Conservation (phyloP, 2,113 vertebrate species). For the Pseudorectes ferrugineus region DNA sequence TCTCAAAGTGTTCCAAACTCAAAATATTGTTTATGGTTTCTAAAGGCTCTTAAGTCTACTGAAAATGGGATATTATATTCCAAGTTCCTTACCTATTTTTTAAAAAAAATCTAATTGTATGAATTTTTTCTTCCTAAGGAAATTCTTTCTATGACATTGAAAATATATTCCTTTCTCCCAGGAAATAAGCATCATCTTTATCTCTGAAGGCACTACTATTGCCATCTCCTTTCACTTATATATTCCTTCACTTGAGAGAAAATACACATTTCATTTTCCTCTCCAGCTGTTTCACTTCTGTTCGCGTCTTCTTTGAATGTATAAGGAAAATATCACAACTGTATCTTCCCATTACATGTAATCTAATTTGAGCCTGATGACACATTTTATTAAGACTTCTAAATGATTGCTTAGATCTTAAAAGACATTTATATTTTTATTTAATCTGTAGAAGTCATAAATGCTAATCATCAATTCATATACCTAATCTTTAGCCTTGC, state of each 20-base stretch:
- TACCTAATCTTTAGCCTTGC: neutral
- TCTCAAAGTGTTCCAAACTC: neutral
- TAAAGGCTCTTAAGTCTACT: neutral
- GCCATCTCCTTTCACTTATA: neutral
- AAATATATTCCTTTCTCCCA: neutral
- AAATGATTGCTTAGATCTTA: conserved; percentile 39
- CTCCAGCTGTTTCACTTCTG: conserved; percentile 47
- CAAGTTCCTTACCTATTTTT: neutral
- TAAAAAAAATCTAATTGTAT: neutral
- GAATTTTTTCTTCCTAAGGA: neutral
- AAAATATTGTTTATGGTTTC: neutral
- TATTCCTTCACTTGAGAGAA: conserved; percentile 25
- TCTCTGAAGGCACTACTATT: neutral
- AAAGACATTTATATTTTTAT: conserved; percentile 48
- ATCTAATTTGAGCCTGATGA: conserved; percentile 39
- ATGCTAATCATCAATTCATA: neutral
- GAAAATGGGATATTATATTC: neutral
- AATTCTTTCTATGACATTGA: neutral
- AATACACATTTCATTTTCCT: conserved; percentile 51
- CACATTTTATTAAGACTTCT: conserved; percentile 48
- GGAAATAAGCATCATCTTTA: neutral
- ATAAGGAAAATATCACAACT: conserved; percentile 20
- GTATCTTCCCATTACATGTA: neutral
- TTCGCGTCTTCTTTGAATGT: neutral
- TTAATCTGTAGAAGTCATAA: conserved; percentile 52